Evolutionary conservation across 2,888 invertebrate species (phyloP).

Genomic region (Gymnocheta viridis): DNA sequence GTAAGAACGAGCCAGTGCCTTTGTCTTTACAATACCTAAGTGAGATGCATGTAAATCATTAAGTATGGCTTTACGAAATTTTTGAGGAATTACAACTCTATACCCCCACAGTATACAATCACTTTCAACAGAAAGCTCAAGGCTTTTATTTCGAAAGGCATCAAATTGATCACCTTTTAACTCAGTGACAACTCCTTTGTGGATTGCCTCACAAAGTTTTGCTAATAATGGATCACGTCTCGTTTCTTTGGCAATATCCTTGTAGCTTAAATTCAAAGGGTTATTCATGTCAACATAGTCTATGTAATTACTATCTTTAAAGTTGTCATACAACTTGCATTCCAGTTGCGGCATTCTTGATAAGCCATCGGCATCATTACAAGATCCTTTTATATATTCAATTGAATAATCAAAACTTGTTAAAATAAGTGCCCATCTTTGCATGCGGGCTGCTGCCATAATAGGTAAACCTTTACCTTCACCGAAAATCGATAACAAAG

Average conservation of each 20-base stretch:
- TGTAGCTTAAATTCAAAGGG: no score
- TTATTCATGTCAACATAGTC: neutral
- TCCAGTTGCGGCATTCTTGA: neutral
- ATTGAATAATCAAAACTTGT: slow-evolving; percentile 1
- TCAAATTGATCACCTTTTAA: no score
- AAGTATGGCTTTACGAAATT: neutral
- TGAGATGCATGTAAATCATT: neutral
- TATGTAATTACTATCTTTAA: neutral
- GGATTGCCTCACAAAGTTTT: slow-evolving; percentile 1
- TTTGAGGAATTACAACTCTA: slow-evolving; percentile 9
- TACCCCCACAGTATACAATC: slow-evolving; percentile 10
- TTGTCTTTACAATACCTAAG: neutral
- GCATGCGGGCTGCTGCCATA: slow-evolving; percentile 22
- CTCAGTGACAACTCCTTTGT: no score
- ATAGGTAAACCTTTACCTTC: slow-evolving; percentile 3
- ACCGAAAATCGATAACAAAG: slow-evolving; percentile 43
- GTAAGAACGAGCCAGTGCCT: neutral
- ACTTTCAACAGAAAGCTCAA: neutral
- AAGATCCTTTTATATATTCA: slow-evolving; percentile 4
- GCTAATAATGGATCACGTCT: no score
- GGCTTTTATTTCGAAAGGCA: neutral
- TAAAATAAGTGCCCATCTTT: slow-evolving; percentile 28
- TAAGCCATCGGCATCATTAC: slow-evolving; percentile 33
- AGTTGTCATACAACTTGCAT: neutral
- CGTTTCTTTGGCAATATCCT: no score